A percentile compares a stretch with the other conserved stretches of the same genome.
phyloP scores from a whole-genome alignment of 1,140 invertebrate genomes.

The Antheraea mylitta region DNA sequence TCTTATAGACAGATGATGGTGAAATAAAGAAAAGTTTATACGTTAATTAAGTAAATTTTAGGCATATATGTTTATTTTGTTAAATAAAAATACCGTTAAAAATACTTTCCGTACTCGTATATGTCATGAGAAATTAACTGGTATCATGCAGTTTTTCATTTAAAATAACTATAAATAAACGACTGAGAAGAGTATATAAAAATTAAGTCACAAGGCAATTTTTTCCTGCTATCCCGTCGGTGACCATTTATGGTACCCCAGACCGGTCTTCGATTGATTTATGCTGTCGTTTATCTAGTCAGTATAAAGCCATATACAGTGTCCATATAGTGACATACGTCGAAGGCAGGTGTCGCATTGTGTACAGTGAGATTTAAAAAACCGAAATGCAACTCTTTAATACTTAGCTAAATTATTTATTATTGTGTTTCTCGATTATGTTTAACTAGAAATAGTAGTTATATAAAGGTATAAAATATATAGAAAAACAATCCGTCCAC shows the following conservation, averaged over 20 bases:
- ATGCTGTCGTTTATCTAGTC: conserved; percentile 8
- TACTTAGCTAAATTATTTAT: not conserved
- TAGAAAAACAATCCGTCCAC: no score
- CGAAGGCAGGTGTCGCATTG: conserved; percentile 3
- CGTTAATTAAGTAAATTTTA: no score
- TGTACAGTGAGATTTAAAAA: not conserved
- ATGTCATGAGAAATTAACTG: not conserved
- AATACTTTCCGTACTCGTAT: not conserved
- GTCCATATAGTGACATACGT: conserved; percentile 1
- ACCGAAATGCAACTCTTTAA: not conserved
- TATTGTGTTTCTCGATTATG: not conserved
- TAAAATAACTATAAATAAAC: not conserved
- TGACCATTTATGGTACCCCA: not conserved
- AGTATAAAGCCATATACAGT: conserved; percentile 8
- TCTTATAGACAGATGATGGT: no score
- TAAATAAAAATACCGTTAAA: not conserved
- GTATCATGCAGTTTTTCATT: not conserved
- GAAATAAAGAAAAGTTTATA: no score
- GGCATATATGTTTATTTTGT: no score
- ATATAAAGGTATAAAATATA: no score
- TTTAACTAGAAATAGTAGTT: not conserved
- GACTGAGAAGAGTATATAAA: conserved; percentile 4
- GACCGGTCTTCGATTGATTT: conserved; percentile 13
- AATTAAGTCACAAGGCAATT: conserved; percentile 9
- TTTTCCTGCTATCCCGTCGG: conserved; percentile 3